Base-by-base conservation (phyloP, 2,113 vertebrate genomes). In the Pseudorectes ferrugineus region DNA sequence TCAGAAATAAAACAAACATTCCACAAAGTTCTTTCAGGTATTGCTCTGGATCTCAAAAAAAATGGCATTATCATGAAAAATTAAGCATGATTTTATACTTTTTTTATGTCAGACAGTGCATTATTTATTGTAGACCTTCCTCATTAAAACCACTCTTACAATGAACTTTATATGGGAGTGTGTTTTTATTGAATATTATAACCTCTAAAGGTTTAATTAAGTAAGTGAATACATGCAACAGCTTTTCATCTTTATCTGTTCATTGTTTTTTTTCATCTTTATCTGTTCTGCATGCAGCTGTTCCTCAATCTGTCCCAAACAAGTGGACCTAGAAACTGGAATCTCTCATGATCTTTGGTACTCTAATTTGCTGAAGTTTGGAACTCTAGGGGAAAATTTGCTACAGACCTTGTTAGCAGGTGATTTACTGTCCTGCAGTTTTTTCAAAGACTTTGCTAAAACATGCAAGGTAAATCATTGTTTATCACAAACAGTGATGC, bases 391-490 rank as follows among this genome's bases (percentile, higher is more conserved):
- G 49, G 35, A 84, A 74, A 77, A 58, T 71, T 90, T 92, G 25
- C 29, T 84, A 18, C 58, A 88, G 28, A 23, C 28, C 43, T 93
- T 66, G 48, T 90, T 94, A 88, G 57, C 54, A 81, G 40, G 33
- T 94, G 91, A 94, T 97, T 97, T 97, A 96, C 66, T 52, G 57
- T 14, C 29, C 45, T 76, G 63, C 23, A 82, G 35, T 91, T 96
- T 96, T 91, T 85, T 89, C 71, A 66, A 90, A 96, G 79, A 65
- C 66, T 90, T 93, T 51, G 19, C 82, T 95, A 57, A 94, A 96
- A 86, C 82, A 95, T 66, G 49, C 73, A 89, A 75, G 73, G 79
- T 92, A 90, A 94, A 93, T 14, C 1, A 5, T 17, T 96, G 82
- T 96, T 96, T 90, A 89, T 89, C 70, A 68, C 79, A 84, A 90